These are phyloP conservation scores for Lomographa bimaculata DNA, from an alignment of 2,888 invertebrate species.

Conservation along the genomic window DNA sequence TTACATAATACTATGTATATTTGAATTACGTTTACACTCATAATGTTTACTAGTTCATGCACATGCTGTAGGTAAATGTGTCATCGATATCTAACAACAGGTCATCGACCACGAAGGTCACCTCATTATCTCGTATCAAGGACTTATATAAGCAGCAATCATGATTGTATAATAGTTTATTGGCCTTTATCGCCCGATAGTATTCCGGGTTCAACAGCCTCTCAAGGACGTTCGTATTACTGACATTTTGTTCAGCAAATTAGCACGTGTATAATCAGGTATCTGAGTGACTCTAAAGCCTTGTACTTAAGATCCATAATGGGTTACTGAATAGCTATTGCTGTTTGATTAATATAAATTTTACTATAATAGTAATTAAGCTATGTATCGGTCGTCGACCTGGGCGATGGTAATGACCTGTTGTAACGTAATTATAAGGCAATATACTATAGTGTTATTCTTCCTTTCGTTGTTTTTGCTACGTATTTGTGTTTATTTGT, in stretches of 20 bases:
- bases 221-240: slow-evolving; percentile 66
- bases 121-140: slow-evolving; percentile 53
- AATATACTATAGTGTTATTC: slow-evolving; percentile 27
- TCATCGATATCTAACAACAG: slow-evolving; percentile 40
- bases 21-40: too few relatives aligned
- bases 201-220: slow-evolving; percentile 74
- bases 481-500: slow-evolving; percentile 12
- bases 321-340: slow-evolving; percentile 12
- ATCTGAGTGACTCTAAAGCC: slow-evolving; percentile 28
- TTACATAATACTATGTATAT: slow-evolving; percentile 2
- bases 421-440: slow-evolving; percentile 28
- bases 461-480: slow-evolving; percentile 11
- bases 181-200: slow-evolving; percentile 54
- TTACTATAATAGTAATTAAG: slow-evolving; percentile 49
- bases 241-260: slow-evolving; percentile 46
- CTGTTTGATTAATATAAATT: slow-evolving; percentile 41
- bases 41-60: neutral
- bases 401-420: slow-evolving; percentile 32
- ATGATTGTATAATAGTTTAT: slow-evolving; percentile 61
- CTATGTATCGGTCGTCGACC: slow-evolving; percentile 51
- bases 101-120: slow-evolving; percentile 68
- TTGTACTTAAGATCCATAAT: slow-evolving; percentile 36
- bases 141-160: slow-evolving; percentile 63
- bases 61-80: slow-evolving; percentile 35
- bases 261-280: slow-evolving; percentile 38